These are phyloP conservation scores for Prosapia bicincta DNA, from an alignment of 2,888 invertebrate genomes.

Conservation along the genomic window DNA sequence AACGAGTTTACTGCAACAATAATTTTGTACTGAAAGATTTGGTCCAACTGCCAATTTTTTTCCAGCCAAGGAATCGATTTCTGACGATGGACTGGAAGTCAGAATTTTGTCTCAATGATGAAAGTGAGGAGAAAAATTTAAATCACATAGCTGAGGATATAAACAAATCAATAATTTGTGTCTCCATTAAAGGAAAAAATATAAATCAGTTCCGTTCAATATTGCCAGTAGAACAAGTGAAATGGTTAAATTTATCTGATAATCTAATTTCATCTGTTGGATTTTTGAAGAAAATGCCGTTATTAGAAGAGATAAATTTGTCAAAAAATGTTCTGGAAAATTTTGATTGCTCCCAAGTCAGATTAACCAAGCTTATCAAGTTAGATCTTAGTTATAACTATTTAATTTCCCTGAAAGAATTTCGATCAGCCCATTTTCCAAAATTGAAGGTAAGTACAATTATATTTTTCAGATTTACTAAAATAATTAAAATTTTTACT, in stretches of 20 bases:
- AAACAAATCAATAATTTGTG: background rate
- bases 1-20: background rate
- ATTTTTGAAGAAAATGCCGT: background rate
- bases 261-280: background rate
- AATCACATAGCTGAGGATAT: background rate
- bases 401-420: background rate
- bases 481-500: no score
- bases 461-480: no score
- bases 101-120: background rate
- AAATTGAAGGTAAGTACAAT: background rate
- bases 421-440: background rate
- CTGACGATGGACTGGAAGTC: background rate
- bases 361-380: background rate
- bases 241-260: background rate
- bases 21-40: background rate
- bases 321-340: background rate
- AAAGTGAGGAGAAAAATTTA: background rate
- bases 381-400: background rate
- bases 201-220: background rate
- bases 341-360: background rate
- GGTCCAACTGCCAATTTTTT: background rate
- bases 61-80: background rate
- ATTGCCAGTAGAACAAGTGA: background rate
- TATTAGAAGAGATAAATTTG: background rate
- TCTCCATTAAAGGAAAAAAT: background rate